phyloP scores from a whole-genome alignment of 2,888 invertebrate genomes.

The Volucella inanis region DNA sequence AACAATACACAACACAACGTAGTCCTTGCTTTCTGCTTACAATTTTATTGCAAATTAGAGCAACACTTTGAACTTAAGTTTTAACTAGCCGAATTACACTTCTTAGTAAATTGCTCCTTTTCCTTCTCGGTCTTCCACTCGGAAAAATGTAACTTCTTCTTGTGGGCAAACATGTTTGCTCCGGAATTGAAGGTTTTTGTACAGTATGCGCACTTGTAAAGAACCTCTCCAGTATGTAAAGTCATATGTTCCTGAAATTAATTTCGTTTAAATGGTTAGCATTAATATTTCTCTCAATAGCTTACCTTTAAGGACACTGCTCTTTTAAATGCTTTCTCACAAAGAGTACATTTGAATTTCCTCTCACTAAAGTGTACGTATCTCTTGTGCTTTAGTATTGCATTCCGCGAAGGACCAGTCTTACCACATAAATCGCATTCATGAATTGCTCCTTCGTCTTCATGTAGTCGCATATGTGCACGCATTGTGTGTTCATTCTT shows the following conservation, averaged over 20 bases:
- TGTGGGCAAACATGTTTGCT: slow-evolving; percentile 77
- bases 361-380: slow-evolving; percentile 76
- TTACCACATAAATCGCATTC: slow-evolving; percentile 76
- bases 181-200: slow-evolving; percentile 76
- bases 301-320: slow-evolving; percentile 75
- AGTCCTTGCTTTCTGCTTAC: too few relatives aligned
- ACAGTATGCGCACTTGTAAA: slow-evolving; percentile 76
- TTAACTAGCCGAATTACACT: background rate
- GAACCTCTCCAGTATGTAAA: slow-evolving; percentile 76
- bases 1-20: too few relatives aligned
- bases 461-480: slow-evolving; percentile 75
- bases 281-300: background rate
- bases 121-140: slow-evolving; percentile 76
- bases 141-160: slow-evolving; percentile 75
- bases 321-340: slow-evolving; percentile 76
- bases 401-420: slow-evolving; percentile 75
- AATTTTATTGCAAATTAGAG: too few relatives aligned
- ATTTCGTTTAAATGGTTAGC: background rate
- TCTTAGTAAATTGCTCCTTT: slow-evolving; percentile 46
- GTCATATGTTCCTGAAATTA: slow-evolving; percentile 76
- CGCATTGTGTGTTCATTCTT: slow-evolving; percentile 76
- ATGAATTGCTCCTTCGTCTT: slow-evolving; percentile 71
- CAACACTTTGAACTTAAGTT: too few relatives aligned
- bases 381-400: slow-evolving; percentile 76
- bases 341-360: slow-evolving; percentile 74